phyloP scores from a whole-genome alignment of 2,113 vertebrate genomes.

The Laticauda laticaudata region DNA sequence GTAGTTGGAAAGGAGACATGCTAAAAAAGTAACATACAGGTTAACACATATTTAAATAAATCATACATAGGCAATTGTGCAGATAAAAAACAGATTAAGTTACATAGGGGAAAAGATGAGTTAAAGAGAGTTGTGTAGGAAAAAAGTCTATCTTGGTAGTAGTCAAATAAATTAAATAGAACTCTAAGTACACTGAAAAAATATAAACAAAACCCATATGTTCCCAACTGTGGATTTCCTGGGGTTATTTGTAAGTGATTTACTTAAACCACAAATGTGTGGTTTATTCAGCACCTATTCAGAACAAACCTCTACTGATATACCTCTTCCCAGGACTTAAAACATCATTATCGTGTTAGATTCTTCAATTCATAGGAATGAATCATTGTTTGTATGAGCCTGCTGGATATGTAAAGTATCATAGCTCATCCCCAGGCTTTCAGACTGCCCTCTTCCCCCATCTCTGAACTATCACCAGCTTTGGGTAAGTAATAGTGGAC shows the following conservation, averaged over 20 bases:
- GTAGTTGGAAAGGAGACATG: neutral
- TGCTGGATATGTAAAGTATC: neutral
- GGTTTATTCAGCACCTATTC: neutral
- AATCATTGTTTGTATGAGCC: neutral
- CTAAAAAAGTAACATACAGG: neutral
- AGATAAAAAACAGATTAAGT: neutral
- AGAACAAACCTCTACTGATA: neutral
- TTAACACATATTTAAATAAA: neutral
- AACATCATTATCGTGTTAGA: neutral
- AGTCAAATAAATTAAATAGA: neutral
- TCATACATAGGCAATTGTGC: neutral
- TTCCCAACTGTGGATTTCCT: neutral
- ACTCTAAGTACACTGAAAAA: neutral
- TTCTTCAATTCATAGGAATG: neutral
- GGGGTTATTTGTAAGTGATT: neutral
- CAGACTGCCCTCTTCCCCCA: accelerated
- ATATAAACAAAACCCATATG: neutral
- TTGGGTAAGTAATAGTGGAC: neutral
- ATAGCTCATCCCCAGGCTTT: neutral
- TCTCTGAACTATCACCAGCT: neutral
- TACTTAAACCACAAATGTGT: neutral
- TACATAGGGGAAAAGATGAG: neutral
- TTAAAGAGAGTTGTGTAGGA: neutral
- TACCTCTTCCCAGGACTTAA: neutral
- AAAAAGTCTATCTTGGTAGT: neutral